Conservation (phyloP, 2,797 vertebrate genomes). For the Valencia hispanica region DNA sequence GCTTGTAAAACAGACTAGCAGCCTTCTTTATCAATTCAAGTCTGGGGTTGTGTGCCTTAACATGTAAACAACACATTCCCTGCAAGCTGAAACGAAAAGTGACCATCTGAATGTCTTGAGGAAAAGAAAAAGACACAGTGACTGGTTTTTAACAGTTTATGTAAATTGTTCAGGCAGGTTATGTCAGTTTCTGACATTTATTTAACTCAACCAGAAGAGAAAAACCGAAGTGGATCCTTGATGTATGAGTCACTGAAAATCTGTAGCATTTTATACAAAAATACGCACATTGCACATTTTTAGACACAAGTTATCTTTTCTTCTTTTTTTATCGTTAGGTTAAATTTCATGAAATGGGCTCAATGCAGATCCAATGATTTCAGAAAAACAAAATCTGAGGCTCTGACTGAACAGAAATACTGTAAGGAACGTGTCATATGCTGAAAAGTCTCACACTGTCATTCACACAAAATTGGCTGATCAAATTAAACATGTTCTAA, state of each 20-base stretch:
- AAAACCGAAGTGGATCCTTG: constrained; percentile 36
- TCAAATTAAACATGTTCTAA: constrained; percentile 77
- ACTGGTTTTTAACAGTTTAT: constrained; percentile 70
- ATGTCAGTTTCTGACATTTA: constrained; percentile 52
- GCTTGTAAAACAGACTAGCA: no score
- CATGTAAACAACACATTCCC: neutral
- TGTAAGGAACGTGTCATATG: constrained; percentile 71
- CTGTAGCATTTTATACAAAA: constrained; percentile 69
- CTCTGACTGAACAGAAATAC: constrained; percentile 66
- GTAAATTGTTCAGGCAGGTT: constrained; percentile 67
- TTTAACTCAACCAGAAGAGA: constrained; percentile 59
- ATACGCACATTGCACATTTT: constrained; percentile 52
- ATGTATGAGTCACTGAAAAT: constrained; percentile 34
- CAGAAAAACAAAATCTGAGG: constrained; percentile 49
- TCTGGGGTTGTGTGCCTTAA: neutral
- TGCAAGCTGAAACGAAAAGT: neutral
- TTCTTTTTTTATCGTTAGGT: constrained; percentile 27
- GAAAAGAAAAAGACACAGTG: constrained; percentile 6
- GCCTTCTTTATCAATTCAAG: neutral
- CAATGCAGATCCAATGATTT: constrained; percentile 48
- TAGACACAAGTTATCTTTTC: constrained; percentile 62
- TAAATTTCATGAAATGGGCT: constrained; percentile 42
- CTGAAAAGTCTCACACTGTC: constrained; percentile 44
- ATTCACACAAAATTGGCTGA: constrained; percentile 66
- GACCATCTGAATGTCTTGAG: neutral